Base-by-base conservation (phyloP, 2,888 invertebrate genomes). In the Helicoverpa assulta region DNA sequence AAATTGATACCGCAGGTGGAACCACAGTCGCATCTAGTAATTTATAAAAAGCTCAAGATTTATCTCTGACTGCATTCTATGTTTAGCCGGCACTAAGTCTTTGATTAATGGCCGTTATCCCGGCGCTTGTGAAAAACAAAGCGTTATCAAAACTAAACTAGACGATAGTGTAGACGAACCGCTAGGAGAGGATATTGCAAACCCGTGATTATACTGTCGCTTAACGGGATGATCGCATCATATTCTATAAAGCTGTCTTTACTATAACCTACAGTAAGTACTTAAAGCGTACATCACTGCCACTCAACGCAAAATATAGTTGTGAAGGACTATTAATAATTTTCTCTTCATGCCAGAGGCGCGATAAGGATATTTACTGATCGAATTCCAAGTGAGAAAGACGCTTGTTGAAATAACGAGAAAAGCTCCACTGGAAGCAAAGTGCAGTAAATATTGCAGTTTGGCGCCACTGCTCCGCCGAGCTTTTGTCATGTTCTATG, bases 211-310 rank as follows among this genome's bases (percentile, higher is more conserved):
- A 78, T 83, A 84, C 81, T 77, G 80, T 63, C 71, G 81, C 82
- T 82, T 79, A 83, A 85, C 84, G 84, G 86, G 88, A 85, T 87
- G 82, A 85, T 84, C 84, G 71, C 83, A 83, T 86, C 85, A 88
- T 86, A 89, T 87, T 89, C 84, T 84, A 87, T 86, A 85, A 86
- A 85, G 77, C 80, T 40, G 58, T 71, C 76, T 86, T 82, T 85
- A 85, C 82, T 86, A 83, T 85, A 85, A 85, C 82, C 85, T 82
- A 89, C 88, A 89, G 85, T 82, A 21, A 2, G 21, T 21, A 85
- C 80, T 88, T 86, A 71, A 60, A 61, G 53, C 12, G 50, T 66
- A 60, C 82, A 76, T 73, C 80, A 75, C 66, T 67, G 77, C 79
- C 78, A 86, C 82, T 83, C 81, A 64, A 87, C 82, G 87, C 85